Evolutionary conservation across 1,140 invertebrate species (phyloP).

Genomic region (Eupeodes corollae): DNA sequence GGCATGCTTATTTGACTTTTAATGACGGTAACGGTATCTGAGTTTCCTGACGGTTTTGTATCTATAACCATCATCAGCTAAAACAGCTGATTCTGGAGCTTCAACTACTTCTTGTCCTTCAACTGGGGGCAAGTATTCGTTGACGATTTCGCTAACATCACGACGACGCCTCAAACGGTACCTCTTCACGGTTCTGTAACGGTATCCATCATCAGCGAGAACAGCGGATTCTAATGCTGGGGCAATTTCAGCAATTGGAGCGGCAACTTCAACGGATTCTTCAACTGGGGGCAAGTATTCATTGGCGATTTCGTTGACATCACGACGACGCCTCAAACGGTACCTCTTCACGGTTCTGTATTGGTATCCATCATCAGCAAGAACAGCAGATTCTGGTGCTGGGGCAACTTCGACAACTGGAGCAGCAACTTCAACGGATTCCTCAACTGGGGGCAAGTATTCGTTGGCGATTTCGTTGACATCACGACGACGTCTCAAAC

Average conservation of each 20-base stretch:
- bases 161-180: constrained; percentile 16
- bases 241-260: neutral
- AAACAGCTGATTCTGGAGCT: no score
- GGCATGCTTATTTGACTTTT: no score
- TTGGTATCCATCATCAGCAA: constrained; percentile 15
- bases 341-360: constrained; percentile 23
- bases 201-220: constrained; percentile 13
- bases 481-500: constrained; percentile 17
- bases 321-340: constrained; percentile 21
- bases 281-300: constrained; percentile 19
- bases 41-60: no score
- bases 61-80: no score
- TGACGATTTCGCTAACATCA: constrained; percentile 17
- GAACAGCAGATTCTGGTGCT: constrained; percentile 11
- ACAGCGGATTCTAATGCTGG: constrained; percentile 7
- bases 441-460: constrained; percentile 14
- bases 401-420: no score
- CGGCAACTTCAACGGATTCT: constrained; percentile 8
- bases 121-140: constrained; percentile 17
- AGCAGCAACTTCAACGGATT: constrained; percentile 5
- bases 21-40: no score
- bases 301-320: constrained; percentile 23
- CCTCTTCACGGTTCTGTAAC: constrained; percentile 16
- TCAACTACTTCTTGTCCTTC: constrained; percentile 2
- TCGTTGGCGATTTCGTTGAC: constrained; percentile 18